Evolutionary conservation across 2,888 invertebrate species (phyloP).

Genomic region (Tipula helvola): DNA sequence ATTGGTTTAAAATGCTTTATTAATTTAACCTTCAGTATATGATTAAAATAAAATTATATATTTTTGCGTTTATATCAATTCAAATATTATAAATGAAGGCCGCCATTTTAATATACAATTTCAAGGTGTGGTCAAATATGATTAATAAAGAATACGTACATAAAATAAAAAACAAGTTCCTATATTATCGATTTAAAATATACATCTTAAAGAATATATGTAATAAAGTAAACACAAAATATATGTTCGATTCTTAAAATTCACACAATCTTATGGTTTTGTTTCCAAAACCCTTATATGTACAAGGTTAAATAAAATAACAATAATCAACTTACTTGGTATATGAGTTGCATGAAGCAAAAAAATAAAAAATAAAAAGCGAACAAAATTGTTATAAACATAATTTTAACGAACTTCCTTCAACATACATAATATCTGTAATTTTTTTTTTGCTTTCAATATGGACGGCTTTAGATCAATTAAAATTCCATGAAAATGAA

Average conservation of each 20-base stretch:
- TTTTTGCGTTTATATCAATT: background rate
- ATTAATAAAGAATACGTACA: background rate
- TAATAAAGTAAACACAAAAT: background rate
- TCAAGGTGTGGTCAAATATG: background rate
- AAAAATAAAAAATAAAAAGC: background rate
- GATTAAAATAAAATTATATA: background rate
- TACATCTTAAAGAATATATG: background rate
- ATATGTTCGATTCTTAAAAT: background rate
- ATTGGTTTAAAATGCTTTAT: background rate
- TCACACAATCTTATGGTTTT: background rate
- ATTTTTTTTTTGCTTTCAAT: background rate
- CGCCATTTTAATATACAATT: background rate
- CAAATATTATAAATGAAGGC: background rate
- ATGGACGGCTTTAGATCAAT: slow-evolving; percentile 4
- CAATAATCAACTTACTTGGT: background rate
- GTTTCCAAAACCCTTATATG: background rate
- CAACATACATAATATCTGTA: background rate
- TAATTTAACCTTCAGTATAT: background rate
- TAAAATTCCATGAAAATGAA: background rate
- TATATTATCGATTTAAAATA: background rate
- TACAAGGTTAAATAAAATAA: background rate
- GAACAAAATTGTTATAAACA: background rate
- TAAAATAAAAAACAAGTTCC: background rate
- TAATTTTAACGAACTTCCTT: background rate
- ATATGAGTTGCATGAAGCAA: background rate